Base-by-base conservation (phyloP, 2,113 vertebrate genomes). In the Indicator indicator region DNA sequence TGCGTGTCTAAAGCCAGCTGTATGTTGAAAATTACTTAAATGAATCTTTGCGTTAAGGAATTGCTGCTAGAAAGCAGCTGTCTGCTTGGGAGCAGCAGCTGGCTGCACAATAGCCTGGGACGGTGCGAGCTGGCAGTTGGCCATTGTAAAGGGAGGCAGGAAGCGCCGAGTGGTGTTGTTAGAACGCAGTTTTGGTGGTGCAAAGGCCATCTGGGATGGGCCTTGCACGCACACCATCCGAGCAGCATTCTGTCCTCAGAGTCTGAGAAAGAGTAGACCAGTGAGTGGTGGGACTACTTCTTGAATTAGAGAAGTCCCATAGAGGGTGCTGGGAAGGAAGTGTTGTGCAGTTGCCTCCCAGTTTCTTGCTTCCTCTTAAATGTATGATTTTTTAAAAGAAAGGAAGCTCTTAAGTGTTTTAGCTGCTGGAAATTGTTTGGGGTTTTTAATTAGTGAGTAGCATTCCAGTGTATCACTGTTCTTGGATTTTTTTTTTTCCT, bases 201-300 rank as follows among this genome's bases (percentile, higher is more conserved):
- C 60, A 4, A 1, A 32, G 64, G 67, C 60, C 40, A 6, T 4
- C 52, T 15, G 54, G 48, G 26, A 2, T 28, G 54, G 10, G 69
- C 63, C 55, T 3, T 48, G 30, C 28, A 23, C 16, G 16, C 59
- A 7, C 32, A 9, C 74, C 21, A 0, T 21, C 50, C 2, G 38
- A 6, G 69, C 70, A 27, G 73, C 38, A 17, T 24, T 8, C 67
- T 16, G 46, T 2, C 54, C 32, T 4, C 38, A 0, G 4, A 19
- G n/a, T 1, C 40, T 18, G 76, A 26, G 60, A 23, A 42, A 6
- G 52, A 58, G 9, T 0, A 19, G 60, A 23, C 10, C 32, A 2
- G 27, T 3, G 2, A 14, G 7, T 0, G 50, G 8, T 0, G 50
- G 42, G 16, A 50, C 65, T 6, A 1, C 4, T 23, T 4, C 17